A percentile compares a stretch with the other conserved stretches of the same genome.
Evolutionary conservation across 2,888 invertebrate genomes (phyloP).

Genomic region (Aricia artaxerxes): DNA sequence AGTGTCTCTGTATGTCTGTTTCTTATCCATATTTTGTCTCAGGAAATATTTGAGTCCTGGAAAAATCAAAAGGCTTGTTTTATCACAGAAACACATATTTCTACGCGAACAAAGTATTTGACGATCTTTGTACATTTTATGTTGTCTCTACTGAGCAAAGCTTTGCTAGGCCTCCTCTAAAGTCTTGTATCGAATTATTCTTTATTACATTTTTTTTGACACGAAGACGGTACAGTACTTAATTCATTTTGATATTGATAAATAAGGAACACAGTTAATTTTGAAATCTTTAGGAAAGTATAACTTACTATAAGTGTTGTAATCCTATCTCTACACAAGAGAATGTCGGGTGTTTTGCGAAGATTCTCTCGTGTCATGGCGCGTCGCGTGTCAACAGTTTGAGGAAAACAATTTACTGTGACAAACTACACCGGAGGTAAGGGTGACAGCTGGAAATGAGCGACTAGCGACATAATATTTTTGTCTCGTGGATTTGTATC

Average conservation of each 20-base stretch:
- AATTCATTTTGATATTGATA: too few species aligned
- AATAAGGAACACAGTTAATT: too few species aligned
- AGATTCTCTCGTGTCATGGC: not conserved
- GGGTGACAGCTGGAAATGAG: not conserved
- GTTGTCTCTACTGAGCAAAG: too few species aligned
- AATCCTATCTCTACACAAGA: not conserved
- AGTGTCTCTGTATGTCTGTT: not conserved
- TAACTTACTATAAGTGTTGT: not conserved
- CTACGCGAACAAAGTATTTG: too few species aligned
- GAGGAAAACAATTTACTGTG: conserved; percentile 19
- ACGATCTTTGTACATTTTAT: too few species aligned
- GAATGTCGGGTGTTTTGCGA: not conserved
- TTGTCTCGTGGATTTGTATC: not conserved
- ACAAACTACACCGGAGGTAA: not conserved
- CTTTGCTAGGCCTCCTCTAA: too few species aligned
- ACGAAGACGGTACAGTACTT: too few species aligned
- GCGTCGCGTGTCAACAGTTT: not conserved
- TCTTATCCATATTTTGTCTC: not conserved
- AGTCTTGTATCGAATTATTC: too few species aligned
- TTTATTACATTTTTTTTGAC: too few species aligned
- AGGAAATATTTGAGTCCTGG: too few species aligned
- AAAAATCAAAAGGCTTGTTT: too few species aligned
- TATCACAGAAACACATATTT: too few species aligned
- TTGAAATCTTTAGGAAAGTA: not conserved
- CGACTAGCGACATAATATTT: not conserved